Evolutionary conservation across 2,888 invertebrate species (phyloP).

Genomic region (Platycheirus albimanus): DNA sequence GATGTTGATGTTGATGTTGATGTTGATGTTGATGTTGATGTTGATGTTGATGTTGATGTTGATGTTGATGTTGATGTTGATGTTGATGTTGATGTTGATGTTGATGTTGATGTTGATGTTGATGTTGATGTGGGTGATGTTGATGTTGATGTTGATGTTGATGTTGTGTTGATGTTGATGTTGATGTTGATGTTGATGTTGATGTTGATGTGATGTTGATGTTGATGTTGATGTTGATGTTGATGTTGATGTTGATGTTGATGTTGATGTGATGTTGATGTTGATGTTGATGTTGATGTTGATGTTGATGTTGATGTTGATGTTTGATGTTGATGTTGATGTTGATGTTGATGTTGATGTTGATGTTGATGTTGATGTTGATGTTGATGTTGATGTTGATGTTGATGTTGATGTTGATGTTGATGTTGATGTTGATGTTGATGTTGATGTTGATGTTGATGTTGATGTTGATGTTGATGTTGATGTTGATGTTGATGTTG

Average conservation of each 20-base stretch:
- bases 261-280: no score
- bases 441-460: not conserved
- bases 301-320: no score
- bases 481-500: not conserved
- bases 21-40: constrained; percentile 19
- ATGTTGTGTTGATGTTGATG: no score
- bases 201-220: no score
- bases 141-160: constrained; percentile 7
- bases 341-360: constrained; percentile 17
- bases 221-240: constrained; percentile 19
- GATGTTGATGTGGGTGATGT: no score
- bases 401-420: no score
- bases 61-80: constrained; percentile 9
- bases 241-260: constrained; percentile 20
- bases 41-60: constrained; percentile 17
- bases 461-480: not conserved
- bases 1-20: constrained; percentile 19
- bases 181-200: no score
- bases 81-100: constrained; percentile 12
- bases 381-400: constrained; percentile 20
- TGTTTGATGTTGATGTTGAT: constrained; percentile 20
- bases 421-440: no score
- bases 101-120: constrained; percentile 11
- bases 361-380: constrained; percentile 19
- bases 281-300: constrained; percentile 9